phyloP scores from a whole-genome alignment of 2,113 vertebrate species.

The Pogonocichla stellata region DNA sequence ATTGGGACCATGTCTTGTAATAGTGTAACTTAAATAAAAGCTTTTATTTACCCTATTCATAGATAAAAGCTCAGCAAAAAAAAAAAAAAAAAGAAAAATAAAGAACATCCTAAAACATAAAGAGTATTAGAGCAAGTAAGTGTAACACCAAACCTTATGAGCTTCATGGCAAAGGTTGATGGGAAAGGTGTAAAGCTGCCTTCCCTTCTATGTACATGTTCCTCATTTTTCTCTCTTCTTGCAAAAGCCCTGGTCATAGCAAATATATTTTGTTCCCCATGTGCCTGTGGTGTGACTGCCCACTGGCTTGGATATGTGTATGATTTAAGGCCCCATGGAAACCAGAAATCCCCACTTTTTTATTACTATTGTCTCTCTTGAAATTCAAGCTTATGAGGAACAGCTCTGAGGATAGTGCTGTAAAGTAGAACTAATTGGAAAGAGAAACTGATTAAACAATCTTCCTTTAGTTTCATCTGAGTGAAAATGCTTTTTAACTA shows the following conservation, averaged over 20 bases:
- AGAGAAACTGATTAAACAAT: not conserved
- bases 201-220: not conserved
- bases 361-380: not conserved
- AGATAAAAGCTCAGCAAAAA: not conserved
- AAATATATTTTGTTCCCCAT: not conserved
- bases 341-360: not conserved
- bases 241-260: fast-evolving
- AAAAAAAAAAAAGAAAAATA: not conserved
- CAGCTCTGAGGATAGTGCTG: not conserved
- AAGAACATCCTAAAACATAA: not conserved
- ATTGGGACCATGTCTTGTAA: not conserved
- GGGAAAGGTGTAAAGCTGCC: not conserved
- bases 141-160: not conserved
- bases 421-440: not conserved
- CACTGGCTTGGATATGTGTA: not conserved
- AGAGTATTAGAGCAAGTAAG: not conserved
- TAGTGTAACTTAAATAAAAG: not conserved
- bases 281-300: not conserved
- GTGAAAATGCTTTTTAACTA: not conserved
- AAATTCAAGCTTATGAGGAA: not conserved
- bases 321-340: not conserved
- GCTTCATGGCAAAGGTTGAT: not conserved
- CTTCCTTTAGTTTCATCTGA: not conserved
- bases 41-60: not conserved
- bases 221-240: not conserved